Conservation (phyloP, 2,797 vertebrate genomes). For the Schizopygopsis malacanthus region DNA sequence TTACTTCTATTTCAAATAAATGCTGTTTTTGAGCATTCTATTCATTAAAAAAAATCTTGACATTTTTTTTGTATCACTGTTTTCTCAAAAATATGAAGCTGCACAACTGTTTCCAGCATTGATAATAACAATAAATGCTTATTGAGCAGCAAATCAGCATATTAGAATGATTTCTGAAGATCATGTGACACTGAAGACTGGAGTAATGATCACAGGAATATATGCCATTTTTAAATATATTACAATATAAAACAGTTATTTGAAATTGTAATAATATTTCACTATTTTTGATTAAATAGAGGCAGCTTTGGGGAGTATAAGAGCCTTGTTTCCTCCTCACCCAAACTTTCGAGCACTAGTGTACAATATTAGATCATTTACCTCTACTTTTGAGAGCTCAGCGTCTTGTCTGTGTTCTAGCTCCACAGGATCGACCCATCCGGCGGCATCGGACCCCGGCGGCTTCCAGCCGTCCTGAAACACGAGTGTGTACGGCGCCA, state of each 20-base stretch:
- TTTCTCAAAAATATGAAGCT: neutral
- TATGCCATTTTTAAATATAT: neutral
- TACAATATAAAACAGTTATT: neutral
- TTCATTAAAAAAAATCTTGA: neutral
- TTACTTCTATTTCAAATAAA: no score
- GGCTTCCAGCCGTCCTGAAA: slow-evolving; percentile 87
- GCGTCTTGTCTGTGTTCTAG: slow-evolving; percentile 84
- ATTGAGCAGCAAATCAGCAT: neutral
- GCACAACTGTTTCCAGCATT: neutral
- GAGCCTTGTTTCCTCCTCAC: neutral
- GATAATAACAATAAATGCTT: neutral
- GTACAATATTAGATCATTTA: slow-evolving; percentile 47
- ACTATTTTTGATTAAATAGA: neutral
- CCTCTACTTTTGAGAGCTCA: slow-evolving; percentile 71
- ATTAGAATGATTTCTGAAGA: neutral
- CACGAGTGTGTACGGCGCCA: slow-evolving; percentile 76
- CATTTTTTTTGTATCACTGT: neutral
- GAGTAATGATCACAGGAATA: neutral
- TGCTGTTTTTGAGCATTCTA: no score
- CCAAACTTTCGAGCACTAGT: neutral
- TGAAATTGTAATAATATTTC: neutral
- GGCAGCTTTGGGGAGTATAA: no score
- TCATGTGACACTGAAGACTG: neutral
- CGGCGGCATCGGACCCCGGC: slow-evolving; percentile 73
- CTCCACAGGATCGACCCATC: slow-evolving; percentile 90